Evolutionary conservation across 2,797 vertebrate species (phyloP).

Genomic region (Aselliscus stoliczkanus): DNA sequence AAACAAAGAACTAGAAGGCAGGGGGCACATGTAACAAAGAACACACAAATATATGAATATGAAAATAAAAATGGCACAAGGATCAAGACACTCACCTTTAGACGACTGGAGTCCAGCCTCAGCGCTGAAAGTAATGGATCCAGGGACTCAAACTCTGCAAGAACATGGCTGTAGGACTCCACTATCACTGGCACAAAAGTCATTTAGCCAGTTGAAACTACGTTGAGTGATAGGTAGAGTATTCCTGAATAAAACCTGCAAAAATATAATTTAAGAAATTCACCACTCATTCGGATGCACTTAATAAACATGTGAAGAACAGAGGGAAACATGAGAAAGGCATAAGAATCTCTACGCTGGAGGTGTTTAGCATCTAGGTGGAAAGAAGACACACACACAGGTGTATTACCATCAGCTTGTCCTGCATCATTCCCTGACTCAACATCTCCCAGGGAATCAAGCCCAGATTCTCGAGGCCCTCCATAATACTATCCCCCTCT

Average conservation of each 20-base stretch:
- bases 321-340: background rate
- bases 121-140: slow-evolving; percentile 92
- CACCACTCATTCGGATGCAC: background rate
- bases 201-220: slow-evolving; percentile 76
- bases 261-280: slow-evolving; percentile 44
- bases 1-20: background rate
- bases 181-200: slow-evolving; percentile 84
- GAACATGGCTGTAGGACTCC: slow-evolving; percentile 88
- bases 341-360: background rate
- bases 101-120: slow-evolving; percentile 92
- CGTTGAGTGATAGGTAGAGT: background rate
- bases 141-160: slow-evolving; percentile 94
- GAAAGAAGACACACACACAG: background rate
- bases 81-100: slow-evolving; percentile 87
- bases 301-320: background rate
- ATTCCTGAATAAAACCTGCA: slow-evolving; percentile 53
- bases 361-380: background rate
- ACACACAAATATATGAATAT: background rate
- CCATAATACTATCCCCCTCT: background rate
- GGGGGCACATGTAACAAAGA: background rate
- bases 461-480: background rate
- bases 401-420: background rate
- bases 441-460: background rate
- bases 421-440: background rate
- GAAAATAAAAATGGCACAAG: background rate